phyloP scores from a whole-genome alignment of 2,797 vertebrate genomes.

The Spinus olivaceus region DNA sequence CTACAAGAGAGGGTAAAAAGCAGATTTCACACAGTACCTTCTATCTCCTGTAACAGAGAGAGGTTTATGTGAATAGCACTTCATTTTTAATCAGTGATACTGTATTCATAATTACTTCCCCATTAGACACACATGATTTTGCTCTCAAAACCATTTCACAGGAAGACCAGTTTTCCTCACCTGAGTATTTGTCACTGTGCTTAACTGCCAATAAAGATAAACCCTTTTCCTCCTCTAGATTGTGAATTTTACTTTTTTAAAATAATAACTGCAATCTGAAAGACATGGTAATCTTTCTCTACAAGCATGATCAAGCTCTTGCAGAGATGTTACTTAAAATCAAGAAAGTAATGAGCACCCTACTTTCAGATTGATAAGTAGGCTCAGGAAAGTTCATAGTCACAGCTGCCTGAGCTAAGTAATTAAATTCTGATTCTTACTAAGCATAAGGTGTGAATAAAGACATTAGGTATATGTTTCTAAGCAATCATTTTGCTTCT shows the following conservation, averaged over 20 bases:
- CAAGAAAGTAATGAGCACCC: neutral
- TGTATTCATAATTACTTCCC: neutral
- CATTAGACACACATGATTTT: neutral
- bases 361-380: neutral
- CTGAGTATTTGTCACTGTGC: neutral
- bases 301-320: neutral
- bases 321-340: neutral
- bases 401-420: neutral
- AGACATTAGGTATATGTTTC: neutral
- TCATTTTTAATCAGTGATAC: neutral
- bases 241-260: neutral
- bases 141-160: neutral
- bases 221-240: neutral
- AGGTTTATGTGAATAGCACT: neutral
- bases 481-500: neutral
- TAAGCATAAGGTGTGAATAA: neutral
- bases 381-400: neutral
- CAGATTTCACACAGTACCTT: neutral
- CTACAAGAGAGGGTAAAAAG: neutral
- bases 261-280: neutral
- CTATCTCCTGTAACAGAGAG: neutral
- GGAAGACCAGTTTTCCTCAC: neutral
- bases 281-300: neutral
- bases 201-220: neutral
- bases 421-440: neutral